Evolutionary conservation across 2,113 vertebrate species (phyloP).

Genomic region (Theropithecus gelada): DNA sequence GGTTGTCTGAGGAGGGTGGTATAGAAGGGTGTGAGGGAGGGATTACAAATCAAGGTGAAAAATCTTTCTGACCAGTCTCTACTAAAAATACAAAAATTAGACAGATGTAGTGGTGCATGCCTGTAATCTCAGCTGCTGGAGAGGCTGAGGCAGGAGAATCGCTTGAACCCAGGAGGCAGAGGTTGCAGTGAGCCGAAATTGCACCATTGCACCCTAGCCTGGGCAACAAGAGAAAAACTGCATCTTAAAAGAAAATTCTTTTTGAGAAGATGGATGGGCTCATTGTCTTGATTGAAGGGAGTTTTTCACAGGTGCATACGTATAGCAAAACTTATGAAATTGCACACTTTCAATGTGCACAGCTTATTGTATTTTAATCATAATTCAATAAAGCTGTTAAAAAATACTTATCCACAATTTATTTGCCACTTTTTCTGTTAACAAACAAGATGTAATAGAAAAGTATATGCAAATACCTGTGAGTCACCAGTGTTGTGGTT

Average conservation of each 20-base stretch:
- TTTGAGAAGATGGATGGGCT: neutral
- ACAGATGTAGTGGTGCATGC: too few species aligned
- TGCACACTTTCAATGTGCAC: neutral
- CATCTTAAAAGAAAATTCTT: neutral
- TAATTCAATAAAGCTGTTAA: neutral
- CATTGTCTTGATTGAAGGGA: neutral
- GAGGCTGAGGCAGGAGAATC: too few species aligned
- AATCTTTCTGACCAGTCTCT: neutral
- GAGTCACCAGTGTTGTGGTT: neutral
- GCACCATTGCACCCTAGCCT: too few species aligned
- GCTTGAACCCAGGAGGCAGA: too few species aligned
- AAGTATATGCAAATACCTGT: neutral
- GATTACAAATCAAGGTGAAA: neutral
- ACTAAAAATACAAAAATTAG: too few species aligned
- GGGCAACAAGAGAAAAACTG: too few species aligned
- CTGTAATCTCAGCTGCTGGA: too few species aligned
- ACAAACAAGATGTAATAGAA: neutral
- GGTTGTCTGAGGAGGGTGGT: neutral
- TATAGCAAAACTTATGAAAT: neutral
- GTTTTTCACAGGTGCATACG: fast-evolving
- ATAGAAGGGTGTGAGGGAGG: neutral
- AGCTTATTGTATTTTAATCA: neutral
- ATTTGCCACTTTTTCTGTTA: neutral
- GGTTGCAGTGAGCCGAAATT: too few species aligned
- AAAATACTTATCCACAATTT: neutral